These are phyloP conservation scores for Catharus minimus DNA, from an alignment of 2,113 vertebrate species.

Conservation along the genomic window DNA sequence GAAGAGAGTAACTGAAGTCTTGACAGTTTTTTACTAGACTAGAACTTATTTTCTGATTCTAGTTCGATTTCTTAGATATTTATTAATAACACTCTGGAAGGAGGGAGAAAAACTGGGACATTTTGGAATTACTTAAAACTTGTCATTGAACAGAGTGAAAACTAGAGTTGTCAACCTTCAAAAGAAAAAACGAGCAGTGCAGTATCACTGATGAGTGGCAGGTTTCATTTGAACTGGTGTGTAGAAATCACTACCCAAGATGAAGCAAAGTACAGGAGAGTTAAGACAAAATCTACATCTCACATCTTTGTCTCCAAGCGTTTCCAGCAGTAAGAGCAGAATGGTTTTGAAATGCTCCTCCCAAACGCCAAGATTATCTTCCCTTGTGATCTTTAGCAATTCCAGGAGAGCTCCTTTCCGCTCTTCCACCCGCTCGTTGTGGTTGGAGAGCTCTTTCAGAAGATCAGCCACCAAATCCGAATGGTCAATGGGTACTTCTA, in stretches of 20 bases:
- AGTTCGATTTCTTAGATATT: neutral
- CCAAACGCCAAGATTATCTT: constrained; percentile 94
- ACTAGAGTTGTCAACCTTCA: neutral
- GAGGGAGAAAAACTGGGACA: neutral
- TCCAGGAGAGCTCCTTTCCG: constrained; percentile 92
- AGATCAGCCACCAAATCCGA: constrained; percentile 96
- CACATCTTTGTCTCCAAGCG: constrained; percentile 96
- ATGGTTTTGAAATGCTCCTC: constrained; percentile 99
- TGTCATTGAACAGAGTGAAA: neutral
- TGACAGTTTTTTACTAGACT: neutral
- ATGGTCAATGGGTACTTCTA: constrained; percentile 84
- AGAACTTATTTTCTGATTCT: neutral
- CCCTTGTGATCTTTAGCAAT: constrained; percentile 93
- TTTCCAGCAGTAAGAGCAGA: constrained; percentile 93
- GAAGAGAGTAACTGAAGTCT: neutral
- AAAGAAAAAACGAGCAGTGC: neutral
- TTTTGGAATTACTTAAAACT: neutral
- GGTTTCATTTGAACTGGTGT: neutral
- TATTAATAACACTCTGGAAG: neutral
- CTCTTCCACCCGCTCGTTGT: constrained; percentile 94
- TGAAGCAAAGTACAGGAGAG: neutral
- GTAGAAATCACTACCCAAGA: neutral
- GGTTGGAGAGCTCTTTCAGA: constrained; percentile 96
- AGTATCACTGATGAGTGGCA: neutral
- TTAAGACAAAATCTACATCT: constrained; percentile 44